Base-by-base conservation (phyloP, 2,888 invertebrate genomes). In the Dasysyrphus albostriatus region DNA sequence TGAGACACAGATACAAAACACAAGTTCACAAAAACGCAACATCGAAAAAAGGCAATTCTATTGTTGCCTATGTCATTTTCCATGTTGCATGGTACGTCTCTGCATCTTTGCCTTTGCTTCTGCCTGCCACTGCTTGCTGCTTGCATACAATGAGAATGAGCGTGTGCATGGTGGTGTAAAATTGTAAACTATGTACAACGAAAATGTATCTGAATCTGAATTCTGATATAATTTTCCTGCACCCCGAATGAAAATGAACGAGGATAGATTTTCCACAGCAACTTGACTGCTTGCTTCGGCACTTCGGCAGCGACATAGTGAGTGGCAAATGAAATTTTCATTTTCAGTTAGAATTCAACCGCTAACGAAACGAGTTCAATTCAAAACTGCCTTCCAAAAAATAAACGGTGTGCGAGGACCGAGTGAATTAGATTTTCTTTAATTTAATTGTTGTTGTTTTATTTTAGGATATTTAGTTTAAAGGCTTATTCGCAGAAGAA, bases 301-400 rank as follows among this genome's bases (percentile, higher is more conserved):
- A 8, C 16, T 10, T 10, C 59, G 42, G 29, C 12, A 65, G 51
- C 69, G 54, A 54, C 69, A 54, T 54, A 67, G 65, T 65, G 81
- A 75, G 83, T 75, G 83, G 76, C 83, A 80, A 79, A 83, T 80
- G 73, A 75, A 88, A 85, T 85, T 88, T 89, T 92, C 91, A 85
- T 85, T 88, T 89, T 92, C 91, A 92, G 92, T 92, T 91, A 90
- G 90, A 91, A 90, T 90, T 91, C 90, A 91, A 91, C 90, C 92
- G 92, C 91, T 90, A 91, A 90, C 91, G 91, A 91, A 69, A 69
- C 69, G 69, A 69, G 69, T 69, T 69, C 69, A 69, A 91, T 91
- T 91, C 91, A 91, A 90, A 89, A 90, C 89, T 91, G 88, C 88
- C 78, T 72, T 83, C 77, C 76, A 63, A 24, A 24, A 24, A 24